These are phyloP conservation scores for Promerops cafer DNA, from an alignment of 2,113 vertebrate genomes.

Conservation along the genomic window DNA sequence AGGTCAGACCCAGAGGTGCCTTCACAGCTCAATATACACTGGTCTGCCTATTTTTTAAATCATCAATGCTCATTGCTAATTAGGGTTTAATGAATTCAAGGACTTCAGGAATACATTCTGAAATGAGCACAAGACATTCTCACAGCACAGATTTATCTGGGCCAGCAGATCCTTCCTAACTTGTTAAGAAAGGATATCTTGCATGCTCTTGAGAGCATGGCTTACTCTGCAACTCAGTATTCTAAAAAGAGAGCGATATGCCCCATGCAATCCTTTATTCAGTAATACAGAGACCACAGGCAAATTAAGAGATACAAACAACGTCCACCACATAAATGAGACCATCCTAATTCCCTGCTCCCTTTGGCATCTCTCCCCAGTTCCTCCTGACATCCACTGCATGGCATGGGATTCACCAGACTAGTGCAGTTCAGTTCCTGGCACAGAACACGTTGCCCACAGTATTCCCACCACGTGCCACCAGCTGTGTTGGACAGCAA, in stretches of 20 bases:
- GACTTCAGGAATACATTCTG: conserved; percentile 58
- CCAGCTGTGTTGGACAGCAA: not conserved
- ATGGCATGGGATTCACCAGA: not conserved
- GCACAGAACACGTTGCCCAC: not conserved
- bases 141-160: conserved; percentile 58
- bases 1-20: conserved; percentile 44
- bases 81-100: conserved; percentile 68
- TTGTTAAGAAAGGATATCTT: conserved; percentile 36
- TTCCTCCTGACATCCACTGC: not conserved
- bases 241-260: not conserved
- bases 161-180: conserved; percentile 57
- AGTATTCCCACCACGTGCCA: not conserved
- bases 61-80: conserved; percentile 57
- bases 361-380: not conserved
- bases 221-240: conserved; percentile 4
- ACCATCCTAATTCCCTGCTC: not conserved
- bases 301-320: not conserved
- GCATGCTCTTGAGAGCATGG: conserved; percentile 5
- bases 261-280: not conserved
- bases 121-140: conserved; percentile 59
- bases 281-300: not conserved
- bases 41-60: conserved; percentile 44
- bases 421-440: not conserved
- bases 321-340: not conserved
- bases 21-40: conserved; percentile 10